A percentile compares a stretch with the other conserved stretches of the same genome.
These are phyloP conservation scores for Noctilio leporinus DNA, from an alignment of 2,113 vertebrate species.

Conservation along the genomic window DNA sequence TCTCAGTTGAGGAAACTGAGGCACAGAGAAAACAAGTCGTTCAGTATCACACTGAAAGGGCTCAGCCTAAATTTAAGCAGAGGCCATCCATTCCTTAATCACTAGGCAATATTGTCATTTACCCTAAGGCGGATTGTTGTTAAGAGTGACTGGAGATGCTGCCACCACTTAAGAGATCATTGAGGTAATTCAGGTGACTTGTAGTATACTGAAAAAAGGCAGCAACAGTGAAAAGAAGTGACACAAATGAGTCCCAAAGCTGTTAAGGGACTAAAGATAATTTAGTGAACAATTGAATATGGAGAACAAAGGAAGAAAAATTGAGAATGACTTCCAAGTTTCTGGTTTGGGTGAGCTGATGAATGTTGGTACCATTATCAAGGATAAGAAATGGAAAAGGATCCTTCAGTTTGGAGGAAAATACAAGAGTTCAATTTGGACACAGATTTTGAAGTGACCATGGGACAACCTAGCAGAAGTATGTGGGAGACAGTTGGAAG, in stretches of 20 bases:
- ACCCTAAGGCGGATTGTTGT: background rate
- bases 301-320: background rate
- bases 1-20: background rate
- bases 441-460: background rate
- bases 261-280: background rate
- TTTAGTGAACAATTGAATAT: background rate
- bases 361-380: background rate
- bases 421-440: background rate
- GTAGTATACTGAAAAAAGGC: background rate
- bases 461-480: background rate
- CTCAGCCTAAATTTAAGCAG: background rate
- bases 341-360: background rate
- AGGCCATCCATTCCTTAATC: background rate
- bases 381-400: background rate
- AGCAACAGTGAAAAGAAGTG: background rate
- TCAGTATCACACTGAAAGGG: background rate
- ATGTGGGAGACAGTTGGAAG: background rate
- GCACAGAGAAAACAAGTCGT: background rate
- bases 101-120: background rate
- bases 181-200: background rate
- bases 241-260: background rate
- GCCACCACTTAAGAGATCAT: background rate
- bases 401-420: slow-evolving; percentile 12
- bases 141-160: background rate
- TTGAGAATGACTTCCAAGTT: background rate